These are phyloP conservation scores for Adineta ricciae DNA, from an alignment of 2,888 invertebrate species.

Conservation along the genomic window DNA sequence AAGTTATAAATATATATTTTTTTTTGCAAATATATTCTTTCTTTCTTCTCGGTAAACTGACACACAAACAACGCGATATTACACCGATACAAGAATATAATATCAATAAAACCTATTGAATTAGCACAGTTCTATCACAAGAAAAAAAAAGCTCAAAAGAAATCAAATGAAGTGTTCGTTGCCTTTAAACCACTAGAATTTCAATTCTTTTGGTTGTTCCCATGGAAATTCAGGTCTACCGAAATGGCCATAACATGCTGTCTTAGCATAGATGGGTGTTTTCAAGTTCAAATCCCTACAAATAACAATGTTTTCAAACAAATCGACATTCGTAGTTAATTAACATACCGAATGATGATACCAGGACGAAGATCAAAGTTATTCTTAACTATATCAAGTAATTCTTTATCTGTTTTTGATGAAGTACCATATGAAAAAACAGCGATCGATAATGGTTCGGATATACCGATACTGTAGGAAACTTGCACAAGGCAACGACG, in stretches of 20 bases:
- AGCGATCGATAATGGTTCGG: conserved; percentile 89
- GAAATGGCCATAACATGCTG: conserved; percentile 96
- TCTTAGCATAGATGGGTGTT: conserved; percentile 89
- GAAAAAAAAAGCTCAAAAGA: not conserved
- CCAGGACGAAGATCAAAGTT: conserved; percentile 96
- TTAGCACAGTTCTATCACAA: not conserved
- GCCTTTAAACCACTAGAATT: not conserved
- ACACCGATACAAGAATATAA: not conserved
- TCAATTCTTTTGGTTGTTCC: conserved; percentile 74
- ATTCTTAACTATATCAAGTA: conserved; percentile 71
- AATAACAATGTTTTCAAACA: conserved; percentile 35
- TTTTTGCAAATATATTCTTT: not conserved
- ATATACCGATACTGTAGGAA: conserved; percentile 93
- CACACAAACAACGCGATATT: not conserved
- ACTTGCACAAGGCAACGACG: conserved; percentile 90
- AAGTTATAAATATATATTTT: not conserved
- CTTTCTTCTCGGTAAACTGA: not conserved
- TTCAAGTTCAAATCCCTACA: conserved; percentile 57
- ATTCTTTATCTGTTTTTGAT: conserved; percentile 66
- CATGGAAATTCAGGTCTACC: conserved; percentile 89
- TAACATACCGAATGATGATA: conserved; percentile 78
- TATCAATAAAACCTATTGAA: not conserved
- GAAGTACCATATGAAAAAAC: conserved; percentile 96
- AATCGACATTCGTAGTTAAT: not conserved
- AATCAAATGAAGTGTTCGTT: not conserved